Conservation (phyloP, 2,797 vertebrate genomes). For the Pipistrellus pipistrellus region DNA sequence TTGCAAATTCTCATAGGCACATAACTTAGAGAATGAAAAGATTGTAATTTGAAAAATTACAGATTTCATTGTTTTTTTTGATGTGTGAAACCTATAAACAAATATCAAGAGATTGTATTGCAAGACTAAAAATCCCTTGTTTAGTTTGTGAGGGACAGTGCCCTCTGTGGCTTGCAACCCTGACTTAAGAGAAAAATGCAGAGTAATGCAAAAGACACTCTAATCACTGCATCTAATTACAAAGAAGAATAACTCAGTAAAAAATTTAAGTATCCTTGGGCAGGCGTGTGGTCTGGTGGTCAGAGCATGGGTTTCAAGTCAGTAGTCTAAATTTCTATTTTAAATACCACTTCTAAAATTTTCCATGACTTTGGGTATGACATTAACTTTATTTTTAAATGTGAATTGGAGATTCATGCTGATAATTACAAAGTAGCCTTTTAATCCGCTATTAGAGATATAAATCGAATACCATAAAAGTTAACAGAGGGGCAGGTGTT, state of each 20-base stretch:
- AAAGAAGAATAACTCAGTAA: conserved; percentile 83
- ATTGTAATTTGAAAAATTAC: conserved; percentile 86
- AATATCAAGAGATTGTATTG: conserved; percentile 85
- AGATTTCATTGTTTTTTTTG: conserved; percentile 87
- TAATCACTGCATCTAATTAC: conserved; percentile 86
- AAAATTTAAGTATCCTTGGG: conserved; percentile 80
- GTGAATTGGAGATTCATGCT: conserved; percentile 43
- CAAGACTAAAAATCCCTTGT: conserved; percentile 83
- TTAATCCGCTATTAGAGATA: conserved; percentile 38
- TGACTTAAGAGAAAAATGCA: conserved; percentile 83
- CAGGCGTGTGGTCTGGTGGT: conserved; percentile 81
- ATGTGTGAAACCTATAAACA: conserved; percentile 86
- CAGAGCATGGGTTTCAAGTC: conserved; percentile 80
- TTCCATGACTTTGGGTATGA: conserved; percentile 75
- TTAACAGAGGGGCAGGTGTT: conserved; percentile 59
- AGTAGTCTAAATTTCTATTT: conserved; percentile 84
- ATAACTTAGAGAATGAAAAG: conserved; percentile 84
- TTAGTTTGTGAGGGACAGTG: conserved; percentile 82
- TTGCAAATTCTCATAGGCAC: conserved; percentile 81
- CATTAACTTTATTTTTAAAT: conserved; percentile 83
- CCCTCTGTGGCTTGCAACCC: conserved; percentile 82
- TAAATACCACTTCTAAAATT: conserved; percentile 79
- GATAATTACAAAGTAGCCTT: conserved; percentile 71
- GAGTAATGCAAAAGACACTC: conserved; percentile 83
- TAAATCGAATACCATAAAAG: conserved; percentile 44